A percentile compares a stretch with the other conserved stretches of the same genome.
phyloP scores from a whole-genome alignment of 2,113 vertebrate species.

The Albula goreensis region DNA sequence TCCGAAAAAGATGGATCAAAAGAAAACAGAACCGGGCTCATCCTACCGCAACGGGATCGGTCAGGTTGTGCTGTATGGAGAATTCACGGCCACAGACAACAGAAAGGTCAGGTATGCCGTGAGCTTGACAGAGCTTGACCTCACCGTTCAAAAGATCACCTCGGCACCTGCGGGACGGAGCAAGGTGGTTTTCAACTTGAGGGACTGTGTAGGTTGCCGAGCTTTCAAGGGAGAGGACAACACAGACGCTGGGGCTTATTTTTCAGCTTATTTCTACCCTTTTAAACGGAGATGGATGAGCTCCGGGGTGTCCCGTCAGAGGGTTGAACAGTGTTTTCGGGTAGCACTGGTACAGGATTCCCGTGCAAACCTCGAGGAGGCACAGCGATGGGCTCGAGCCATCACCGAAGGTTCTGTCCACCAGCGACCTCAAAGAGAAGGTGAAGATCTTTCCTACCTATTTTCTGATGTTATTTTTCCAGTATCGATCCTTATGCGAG shows the following conservation, averaged over 20 bases:
- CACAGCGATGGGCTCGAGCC: slow-evolving; percentile 65
- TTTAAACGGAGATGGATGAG: slow-evolving; percentile 57
- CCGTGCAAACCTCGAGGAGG: slow-evolving; percentile 63
- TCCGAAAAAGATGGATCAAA: slow-evolving; percentile 54
- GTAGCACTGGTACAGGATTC: slow-evolving; percentile 55
- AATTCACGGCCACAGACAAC: slow-evolving; percentile 50
- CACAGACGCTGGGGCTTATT: slow-evolving; percentile 57
- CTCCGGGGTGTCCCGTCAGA: slow-evolving; percentile 54
- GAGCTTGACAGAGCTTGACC: slow-evolving; percentile 60
- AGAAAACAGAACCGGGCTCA: slow-evolving; percentile 39
- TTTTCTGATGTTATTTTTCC: not conserved
- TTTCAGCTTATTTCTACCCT: slow-evolving; percentile 65
- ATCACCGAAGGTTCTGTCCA: slow-evolving; percentile 53
- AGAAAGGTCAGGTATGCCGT: slow-evolving; percentile 58
- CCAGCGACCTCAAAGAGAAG: slow-evolving; percentile 47
- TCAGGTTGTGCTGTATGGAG: slow-evolving; percentile 57
- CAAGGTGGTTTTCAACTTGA: slow-evolving; percentile 56
- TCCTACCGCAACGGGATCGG: slow-evolving; percentile 34
- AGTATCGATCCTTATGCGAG: too few relatives aligned
- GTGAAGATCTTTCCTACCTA: slow-evolving; percentile 46
- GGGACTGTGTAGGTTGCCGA: slow-evolving; percentile 68
- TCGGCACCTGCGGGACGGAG: slow-evolving; percentile 53
- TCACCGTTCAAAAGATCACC: slow-evolving; percentile 55
- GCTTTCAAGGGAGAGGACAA: slow-evolving; percentile 48
- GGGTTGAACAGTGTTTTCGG: slow-evolving; percentile 64